phyloP scores from a whole-genome alignment of 2,888 invertebrate genomes.

The Agonopterix subpropinquella region DNA sequence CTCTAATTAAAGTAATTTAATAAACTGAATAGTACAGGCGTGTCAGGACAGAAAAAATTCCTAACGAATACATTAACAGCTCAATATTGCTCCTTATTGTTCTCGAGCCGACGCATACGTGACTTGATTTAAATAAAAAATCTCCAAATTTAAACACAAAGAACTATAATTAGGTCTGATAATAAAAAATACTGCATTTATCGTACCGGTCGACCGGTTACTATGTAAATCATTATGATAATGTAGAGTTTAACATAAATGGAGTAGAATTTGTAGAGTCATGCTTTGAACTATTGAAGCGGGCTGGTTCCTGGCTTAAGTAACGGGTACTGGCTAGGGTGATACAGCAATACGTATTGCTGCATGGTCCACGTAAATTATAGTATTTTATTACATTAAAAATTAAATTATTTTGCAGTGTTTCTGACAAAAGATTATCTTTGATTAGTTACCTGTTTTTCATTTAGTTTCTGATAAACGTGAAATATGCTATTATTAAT shows the following conservation, averaged over 20 bases:
- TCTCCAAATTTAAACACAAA: constrained; percentile 62
- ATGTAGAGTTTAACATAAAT: constrained; percentile 64
- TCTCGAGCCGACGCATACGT: constrained; percentile 41
- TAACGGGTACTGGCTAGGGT: constrained; percentile 44
- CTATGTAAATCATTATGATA: constrained; percentile 72
- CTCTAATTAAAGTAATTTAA: too few relatives aligned
- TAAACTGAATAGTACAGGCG: too few relatives aligned
- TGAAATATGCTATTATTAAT: too few relatives aligned
- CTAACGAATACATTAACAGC: constrained; percentile 24
- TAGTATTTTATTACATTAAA: too few relatives aligned
- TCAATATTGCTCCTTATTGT: constrained; percentile 40
- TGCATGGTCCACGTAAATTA: too few relatives aligned
- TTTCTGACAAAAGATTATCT: too few relatives aligned
- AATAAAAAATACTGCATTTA: constrained; percentile 52
- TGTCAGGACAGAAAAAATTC: too few relatives aligned
- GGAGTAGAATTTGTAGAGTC: constrained; percentile 64
- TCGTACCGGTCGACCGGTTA: constrained; percentile 40
- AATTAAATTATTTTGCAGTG: too few relatives aligned
- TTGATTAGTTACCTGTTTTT: too few relatives aligned
- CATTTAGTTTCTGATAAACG: too few relatives aligned
- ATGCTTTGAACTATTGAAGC: constrained; percentile 47
- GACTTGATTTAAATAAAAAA: constrained; percentile 56
- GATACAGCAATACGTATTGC: constrained; percentile 39
- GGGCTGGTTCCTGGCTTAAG: constrained; percentile 39
- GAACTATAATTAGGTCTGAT: constrained; percentile 68